Percentiles rank a stretch among this genome's conserved stretches.
Evolutionary conservation across 2,797 vertebrate genomes (phyloP).

Genomic region (Chaetodon trifasciatus): DNA sequence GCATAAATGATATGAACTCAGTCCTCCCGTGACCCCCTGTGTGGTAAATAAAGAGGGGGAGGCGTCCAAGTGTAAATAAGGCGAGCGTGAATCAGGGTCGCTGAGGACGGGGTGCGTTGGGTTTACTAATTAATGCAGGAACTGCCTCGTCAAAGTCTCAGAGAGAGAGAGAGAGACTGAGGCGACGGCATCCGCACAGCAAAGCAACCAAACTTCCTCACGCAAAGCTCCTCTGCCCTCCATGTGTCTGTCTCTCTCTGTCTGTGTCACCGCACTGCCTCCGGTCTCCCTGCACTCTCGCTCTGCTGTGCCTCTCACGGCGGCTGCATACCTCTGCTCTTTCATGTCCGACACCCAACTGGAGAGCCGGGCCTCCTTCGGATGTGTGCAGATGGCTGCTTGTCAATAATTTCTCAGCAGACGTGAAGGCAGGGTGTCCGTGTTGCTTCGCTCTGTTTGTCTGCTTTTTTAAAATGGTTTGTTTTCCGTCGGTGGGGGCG

Average conservation of each 20-base stretch:
- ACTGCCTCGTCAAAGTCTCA: conserved; percentile 59
- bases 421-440: background rate
- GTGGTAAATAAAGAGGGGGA: conserved; percentile 8
- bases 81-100: conserved; percentile 43
- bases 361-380: background rate
- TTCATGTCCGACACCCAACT: conserved; percentile 22
- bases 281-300: conserved; percentile 19
- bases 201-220: conserved; percentile 27
- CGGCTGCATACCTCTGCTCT: conserved; percentile 5
- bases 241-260: conserved; percentile 51
- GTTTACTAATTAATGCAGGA: conserved; percentile 69
- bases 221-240: conserved; percentile 39
- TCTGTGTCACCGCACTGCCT: conserved; percentile 64
- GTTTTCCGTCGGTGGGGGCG: too few species aligned
- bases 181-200: conserved; percentile 26
- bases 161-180: conserved; percentile 31
- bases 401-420: background rate
- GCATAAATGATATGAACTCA: background rate
- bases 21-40: background rate
- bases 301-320: conserved; percentile 31
- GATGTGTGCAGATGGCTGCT: conserved; percentile 28
- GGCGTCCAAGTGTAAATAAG: conserved; percentile 38
- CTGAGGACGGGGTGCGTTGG: conserved; percentile 30
- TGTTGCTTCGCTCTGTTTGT: background rate
- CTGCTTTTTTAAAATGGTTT: background rate